Evolutionary conservation across 2,797 vertebrate species (phyloP), one percentile per base, ranked within the genome.

Genomic region (Periparus ater): DNA sequence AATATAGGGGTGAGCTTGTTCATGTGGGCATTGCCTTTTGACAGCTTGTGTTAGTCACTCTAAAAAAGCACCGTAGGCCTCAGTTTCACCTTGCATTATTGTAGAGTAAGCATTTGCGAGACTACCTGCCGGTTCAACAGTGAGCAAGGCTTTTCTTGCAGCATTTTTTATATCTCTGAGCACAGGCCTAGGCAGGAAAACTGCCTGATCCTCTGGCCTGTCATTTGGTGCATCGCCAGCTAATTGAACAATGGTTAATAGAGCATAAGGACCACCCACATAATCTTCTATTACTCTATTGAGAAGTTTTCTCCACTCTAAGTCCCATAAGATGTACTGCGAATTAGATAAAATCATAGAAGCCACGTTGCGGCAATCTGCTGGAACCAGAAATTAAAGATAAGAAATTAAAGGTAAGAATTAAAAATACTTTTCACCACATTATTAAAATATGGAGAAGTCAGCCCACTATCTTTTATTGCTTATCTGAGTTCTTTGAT

Each of bases 161-260:
- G 23, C 23, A 3, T 17, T 26, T 11, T 25, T 25, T 7, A 4
- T 8, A 3, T 12, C 57, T 17, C 5, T 3, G 5, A 58, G n/a
- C 54, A 22, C 54, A 23, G 23, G 10, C 34, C 34, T 3, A 8
- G 57, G 34, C 57, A 36, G 7, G 4, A 23, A 3, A 17, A 23
- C 34, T 11, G 10, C n/a, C 34, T 26, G 22, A 17, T 26, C 10
- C 17, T 34, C 6, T 11, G 22, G 22, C 22, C 17, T 58, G 6
- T 36, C 23, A 17, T 25, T 36, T 36, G 55, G 22, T 22, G 22
- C 15, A 2, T 25, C n/a, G 14, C n/a, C n/a, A 5, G 15, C 7
- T 26, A 26, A 8, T 2, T 58, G 55, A 36, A 10, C n/a, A 36
- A 11, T 34, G 3, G 10, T 25, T 12, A 58, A 36, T 23, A 36